Percentiles rank a stretch among this genome's conserved stretches.
Evolutionary conservation across 2,113 vertebrate species (phyloP).

Genomic region (Equus przewalskii): DNA sequence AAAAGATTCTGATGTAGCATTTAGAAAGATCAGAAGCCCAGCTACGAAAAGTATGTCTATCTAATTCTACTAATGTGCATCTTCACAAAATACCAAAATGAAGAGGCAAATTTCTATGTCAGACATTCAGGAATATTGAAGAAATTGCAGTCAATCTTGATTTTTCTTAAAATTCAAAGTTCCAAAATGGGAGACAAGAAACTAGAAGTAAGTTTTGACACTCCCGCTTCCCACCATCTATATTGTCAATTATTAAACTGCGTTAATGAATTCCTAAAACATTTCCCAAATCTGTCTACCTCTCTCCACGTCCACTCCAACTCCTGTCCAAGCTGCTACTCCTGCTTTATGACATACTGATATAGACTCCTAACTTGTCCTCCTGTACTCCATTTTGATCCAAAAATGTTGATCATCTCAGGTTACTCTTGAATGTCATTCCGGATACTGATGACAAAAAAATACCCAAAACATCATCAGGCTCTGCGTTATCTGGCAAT

Average conservation of each 20-base stretch:
- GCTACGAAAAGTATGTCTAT: neutral
- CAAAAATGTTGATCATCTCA: neutral
- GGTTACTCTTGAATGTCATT: neutral
- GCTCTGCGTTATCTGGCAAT: neutral
- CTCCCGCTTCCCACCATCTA: neutral
- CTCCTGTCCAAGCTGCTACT: neutral
- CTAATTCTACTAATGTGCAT: neutral
- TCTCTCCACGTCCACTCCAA: neutral
- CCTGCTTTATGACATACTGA: neutral
- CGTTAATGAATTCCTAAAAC: neutral
- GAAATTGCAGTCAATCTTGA: neutral
- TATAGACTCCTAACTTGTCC: neutral
- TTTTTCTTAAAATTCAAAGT: neutral
- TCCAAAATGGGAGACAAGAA: neutral
- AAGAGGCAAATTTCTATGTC: neutral
- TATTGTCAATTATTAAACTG: neutral
- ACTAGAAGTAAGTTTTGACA: neutral
- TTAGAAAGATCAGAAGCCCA: neutral
- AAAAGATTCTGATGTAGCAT: neutral
- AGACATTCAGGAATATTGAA: constrained; percentile 11
- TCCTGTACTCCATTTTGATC: neutral
- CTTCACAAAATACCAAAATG: neutral
- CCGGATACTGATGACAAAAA: neutral
- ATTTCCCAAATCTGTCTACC: neutral
- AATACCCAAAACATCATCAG: neutral